phyloP scores from a whole-genome alignment of 1,140 invertebrate genomes.

The Zeugodacus cucurbitae region DNA sequence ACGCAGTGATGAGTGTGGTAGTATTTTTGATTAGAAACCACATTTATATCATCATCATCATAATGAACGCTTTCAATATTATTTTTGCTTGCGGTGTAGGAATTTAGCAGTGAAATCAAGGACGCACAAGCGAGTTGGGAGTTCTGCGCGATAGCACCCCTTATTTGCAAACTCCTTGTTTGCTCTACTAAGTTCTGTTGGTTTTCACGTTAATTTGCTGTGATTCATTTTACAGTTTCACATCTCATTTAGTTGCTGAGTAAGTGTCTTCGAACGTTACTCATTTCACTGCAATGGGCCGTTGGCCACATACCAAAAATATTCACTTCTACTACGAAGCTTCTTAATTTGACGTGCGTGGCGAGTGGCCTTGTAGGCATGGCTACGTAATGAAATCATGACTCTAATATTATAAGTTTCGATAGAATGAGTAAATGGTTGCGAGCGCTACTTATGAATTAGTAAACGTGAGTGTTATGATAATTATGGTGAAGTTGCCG shows the following conservation, averaged over 20 bases:
- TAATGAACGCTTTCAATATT: not conserved
- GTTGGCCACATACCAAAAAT: not conserved
- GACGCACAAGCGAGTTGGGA: not conserved
- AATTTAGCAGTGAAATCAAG: not conserved
- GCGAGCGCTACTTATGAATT: not conserved
- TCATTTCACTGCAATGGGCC: not conserved
- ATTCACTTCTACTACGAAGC: not conserved
- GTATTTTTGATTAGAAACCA: not conserved
- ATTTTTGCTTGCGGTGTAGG: not conserved
- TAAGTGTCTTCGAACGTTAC: not conserved
- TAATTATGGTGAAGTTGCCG: not conserved
- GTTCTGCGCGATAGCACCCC: not conserved
- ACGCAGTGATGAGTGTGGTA: not conserved
- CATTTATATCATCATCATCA: not conserved
- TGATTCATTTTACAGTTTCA: not conserved
- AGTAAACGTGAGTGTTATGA: not conserved
- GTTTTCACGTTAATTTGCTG: not conserved
- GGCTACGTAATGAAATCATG: not conserved
- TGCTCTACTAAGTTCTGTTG: not conserved
- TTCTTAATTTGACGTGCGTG: not conserved
- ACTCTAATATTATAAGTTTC: not conserved
- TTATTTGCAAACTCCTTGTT: not conserved
- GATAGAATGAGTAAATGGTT: not conserved
- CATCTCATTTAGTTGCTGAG: slow-evolving; percentile 3
- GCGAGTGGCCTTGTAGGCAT: not conserved